Conservation (phyloP, 2,113 vertebrate species). For the Nerophis lumbriciformis region DNA sequence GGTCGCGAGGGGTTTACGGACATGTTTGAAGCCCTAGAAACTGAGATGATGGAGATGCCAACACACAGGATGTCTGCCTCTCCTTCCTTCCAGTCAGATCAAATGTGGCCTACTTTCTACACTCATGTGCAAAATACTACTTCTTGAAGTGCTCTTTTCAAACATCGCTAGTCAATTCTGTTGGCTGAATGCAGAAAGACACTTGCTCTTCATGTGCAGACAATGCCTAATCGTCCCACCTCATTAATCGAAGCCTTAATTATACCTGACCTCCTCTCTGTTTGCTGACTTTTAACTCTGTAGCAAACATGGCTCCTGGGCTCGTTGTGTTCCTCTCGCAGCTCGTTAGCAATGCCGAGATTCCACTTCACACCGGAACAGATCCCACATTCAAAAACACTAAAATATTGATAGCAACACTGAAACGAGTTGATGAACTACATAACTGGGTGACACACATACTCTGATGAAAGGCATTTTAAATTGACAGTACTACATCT, state of each 20-base stretch:
- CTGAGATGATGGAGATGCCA: neutral
- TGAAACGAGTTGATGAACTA: conserved; percentile 12
- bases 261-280: conserved; percentile 46
- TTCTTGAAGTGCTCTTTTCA: neutral
- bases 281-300: conserved; percentile 29
- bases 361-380: conserved; percentile 29
- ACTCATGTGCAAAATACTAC: neutral
- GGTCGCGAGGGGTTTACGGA: too few relatives aligned
- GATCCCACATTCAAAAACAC: conserved; percentile 25
- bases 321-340: conserved; percentile 30
- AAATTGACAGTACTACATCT: neutral
- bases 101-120: conserved; percentile 27
- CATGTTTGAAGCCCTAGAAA: too few relatives aligned
- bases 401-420: conserved; percentile 19
- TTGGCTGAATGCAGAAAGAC: neutral
- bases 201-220: neutral
- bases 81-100: conserved; percentile 13
- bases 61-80: conserved; percentile 21
- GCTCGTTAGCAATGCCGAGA: conserved; percentile 41
- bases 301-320: conserved; percentile 28
- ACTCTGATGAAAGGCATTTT: neutral
- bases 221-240: conserved; percentile 18
- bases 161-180: neutral
- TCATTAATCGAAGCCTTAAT: conserved; percentile 57
- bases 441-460: neutral